Evolutionary conservation across 2,888 invertebrate genomes (phyloP).

Genomic region (Isotomurus palustris): DNA sequence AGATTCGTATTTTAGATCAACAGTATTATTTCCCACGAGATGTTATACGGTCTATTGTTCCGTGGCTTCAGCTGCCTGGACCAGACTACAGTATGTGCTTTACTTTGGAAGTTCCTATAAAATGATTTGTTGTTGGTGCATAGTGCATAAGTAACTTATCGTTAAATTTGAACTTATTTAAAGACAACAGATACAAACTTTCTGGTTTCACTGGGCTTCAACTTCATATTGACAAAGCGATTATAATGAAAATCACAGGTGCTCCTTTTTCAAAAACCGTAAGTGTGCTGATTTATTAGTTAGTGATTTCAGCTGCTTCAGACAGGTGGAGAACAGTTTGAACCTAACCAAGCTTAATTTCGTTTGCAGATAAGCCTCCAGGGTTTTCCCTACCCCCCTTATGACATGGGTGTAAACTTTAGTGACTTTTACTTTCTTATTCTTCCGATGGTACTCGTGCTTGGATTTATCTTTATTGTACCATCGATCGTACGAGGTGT

Average conservation of each 20-base stretch:
- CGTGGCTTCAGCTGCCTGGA: conserved; percentile 41
- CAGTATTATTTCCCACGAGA: conserved; percentile 20
- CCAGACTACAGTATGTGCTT: conserved; percentile 26
- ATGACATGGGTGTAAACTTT: conserved; percentile 47
- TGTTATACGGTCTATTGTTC: conserved; percentile 24
- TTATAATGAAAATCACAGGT: conserved; percentile 22
- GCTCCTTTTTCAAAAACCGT: background rate
- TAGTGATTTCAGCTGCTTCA: too few species aligned
- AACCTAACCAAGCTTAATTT: background rate
- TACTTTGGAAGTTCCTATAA: background rate
- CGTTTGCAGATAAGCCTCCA: conserved; percentile 51
- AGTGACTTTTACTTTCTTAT: conserved; percentile 46
- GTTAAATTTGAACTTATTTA: too few species aligned
- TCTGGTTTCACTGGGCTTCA: conserved; percentile 45
- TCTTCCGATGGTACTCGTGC: conserved; percentile 51
- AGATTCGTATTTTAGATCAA: conserved; percentile 39
- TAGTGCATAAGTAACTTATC: conserved; percentile 1
- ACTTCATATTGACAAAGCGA: conserved; percentile 37
- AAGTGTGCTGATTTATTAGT: background rate
- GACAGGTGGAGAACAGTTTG: background rate
- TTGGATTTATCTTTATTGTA: conserved; percentile 55
- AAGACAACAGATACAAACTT: conserved; percentile 27
- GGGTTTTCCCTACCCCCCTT: conserved; percentile 59
- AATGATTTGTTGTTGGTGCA: background rate
- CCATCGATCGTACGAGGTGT: conserved; percentile 56